phyloP scores from a whole-genome alignment of 2,113 vertebrate genomes.

The Tragelaphus strepsiceros region DNA sequence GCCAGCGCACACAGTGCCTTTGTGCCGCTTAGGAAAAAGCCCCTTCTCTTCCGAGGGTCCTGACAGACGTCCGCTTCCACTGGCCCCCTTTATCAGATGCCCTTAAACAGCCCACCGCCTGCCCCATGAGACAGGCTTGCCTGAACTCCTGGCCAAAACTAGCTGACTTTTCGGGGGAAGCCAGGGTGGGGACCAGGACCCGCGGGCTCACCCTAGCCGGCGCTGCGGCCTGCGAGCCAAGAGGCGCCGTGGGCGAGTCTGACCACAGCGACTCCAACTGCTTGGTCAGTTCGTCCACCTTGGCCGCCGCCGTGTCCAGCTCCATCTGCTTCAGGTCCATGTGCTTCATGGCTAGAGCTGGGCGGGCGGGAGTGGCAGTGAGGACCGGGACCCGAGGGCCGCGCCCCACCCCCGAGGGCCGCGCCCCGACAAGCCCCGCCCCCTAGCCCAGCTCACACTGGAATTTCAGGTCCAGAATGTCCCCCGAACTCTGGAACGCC shows the following conservation, averaged over 20 bases:
- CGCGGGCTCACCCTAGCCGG: slow-evolving; percentile 55
- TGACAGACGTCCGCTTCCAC: neutral
- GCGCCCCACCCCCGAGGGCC: neutral
- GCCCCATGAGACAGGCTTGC: neutral
- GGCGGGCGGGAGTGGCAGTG: neutral
- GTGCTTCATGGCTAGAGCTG: slow-evolving; percentile 92
- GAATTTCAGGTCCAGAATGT: slow-evolving; percentile 75
- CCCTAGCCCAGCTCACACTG: slow-evolving; percentile 70
- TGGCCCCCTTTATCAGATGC: neutral
- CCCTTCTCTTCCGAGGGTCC: neutral
- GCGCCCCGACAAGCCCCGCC: neutral
- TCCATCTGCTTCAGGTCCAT: slow-evolving; percentile 93
- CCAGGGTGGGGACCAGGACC: neutral
- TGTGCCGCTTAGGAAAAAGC: neutral
- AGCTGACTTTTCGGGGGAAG: neutral
- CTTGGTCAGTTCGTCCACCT: slow-evolving; percentile 91
- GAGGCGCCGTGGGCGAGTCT: slow-evolving; percentile 31
- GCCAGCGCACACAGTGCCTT: neutral
- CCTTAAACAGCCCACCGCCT: neutral
- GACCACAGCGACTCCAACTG: slow-evolving; percentile 89
- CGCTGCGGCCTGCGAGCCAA: neutral
- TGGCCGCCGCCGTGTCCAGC: slow-evolving; percentile 87
- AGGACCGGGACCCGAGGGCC: accelerated
- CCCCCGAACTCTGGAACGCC: slow-evolving; percentile 39
- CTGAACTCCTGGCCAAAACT: neutral